Conservation (phyloP, 1,140 invertebrate species). For the Philotrypesis tridentata region DNA sequence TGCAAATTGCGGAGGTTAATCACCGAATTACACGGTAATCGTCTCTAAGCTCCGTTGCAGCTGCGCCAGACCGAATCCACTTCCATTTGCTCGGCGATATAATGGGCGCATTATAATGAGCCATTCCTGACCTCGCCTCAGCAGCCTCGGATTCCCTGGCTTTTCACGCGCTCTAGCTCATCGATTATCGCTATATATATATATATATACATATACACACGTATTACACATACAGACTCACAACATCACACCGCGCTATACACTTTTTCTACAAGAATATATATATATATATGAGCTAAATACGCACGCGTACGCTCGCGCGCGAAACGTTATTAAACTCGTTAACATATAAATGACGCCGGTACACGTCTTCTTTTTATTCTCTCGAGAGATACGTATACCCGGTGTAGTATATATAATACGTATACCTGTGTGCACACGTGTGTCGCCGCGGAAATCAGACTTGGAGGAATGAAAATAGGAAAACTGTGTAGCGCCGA, state of each 20-base stretch:
- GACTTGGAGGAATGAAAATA: no score
- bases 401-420: no score
- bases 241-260: no score
- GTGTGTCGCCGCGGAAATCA: no score
- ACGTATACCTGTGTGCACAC: no score
- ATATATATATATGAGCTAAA: no score
- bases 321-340: background rate
- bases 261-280: no score
- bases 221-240: no score
- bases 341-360: background rate
- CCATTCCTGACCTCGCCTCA: background rate
- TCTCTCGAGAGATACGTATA: no score
- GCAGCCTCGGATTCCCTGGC: background rate
- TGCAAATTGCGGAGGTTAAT: background rate
- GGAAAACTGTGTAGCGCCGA: no score
- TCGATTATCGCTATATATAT: background rate
- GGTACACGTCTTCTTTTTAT: background rate
- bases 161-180: background rate
- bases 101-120: conserved; percentile 16
- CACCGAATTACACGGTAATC: conserved; percentile 23
- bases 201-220: no score
- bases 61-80: conserved; percentile 14
- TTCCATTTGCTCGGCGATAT: background rate
- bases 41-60: background rate
- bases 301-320: no score